Evolutionary conservation across 2,797 vertebrate species (phyloP), one percentile per base, ranked within the genome.

Genomic region (Coracias cyanogaster): DNA sequence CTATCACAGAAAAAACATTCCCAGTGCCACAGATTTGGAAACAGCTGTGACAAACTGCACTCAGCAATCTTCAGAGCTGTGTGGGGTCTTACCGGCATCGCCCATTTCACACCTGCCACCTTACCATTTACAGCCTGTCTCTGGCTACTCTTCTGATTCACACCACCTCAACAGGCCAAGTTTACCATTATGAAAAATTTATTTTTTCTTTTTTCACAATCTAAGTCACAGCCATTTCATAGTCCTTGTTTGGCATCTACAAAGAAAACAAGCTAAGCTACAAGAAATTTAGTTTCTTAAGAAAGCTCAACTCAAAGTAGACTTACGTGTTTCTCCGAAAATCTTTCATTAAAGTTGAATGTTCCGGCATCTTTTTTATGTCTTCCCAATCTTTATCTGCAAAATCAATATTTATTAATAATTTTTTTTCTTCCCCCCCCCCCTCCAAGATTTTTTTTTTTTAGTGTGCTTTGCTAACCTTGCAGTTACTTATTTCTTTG

Each of bases 381-480:
- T 99, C 99, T 98, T 99, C 99, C 99, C 99, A 99, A 98, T 99
- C 99, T 98, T 99, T 99, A 98, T 99, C 99, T 99, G 98, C 96
- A 91, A 98, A 95, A 97, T 86, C 83, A 95, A 96, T 85, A 97
- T 91, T 82, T 81, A 93, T 96, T 96, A 92, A 67, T 94, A 65
- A 10, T 15, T 90, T 65, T 54, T 71, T 43, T 33, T 51, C 22
- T 48, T 48, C 15, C 4, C 12, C 45, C 4, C 12, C 45, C 8
- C 43, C 21, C 17, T 13, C 26, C 45, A 0, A 8, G 35, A 28
- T n/a, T 37, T 57, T 35, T 52, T 10, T 45, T 46, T 46, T 22
- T 45, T 28, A 43, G 26, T 58, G n/a, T 77, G 13, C 9, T 64
- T 71, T 37, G 64, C 58, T 62, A 77, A 72, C 35, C 39, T 82